Evolutionary conservation across 2,888 invertebrate genomes (phyloP).

Genomic region (Diogma glabrata): DNA sequence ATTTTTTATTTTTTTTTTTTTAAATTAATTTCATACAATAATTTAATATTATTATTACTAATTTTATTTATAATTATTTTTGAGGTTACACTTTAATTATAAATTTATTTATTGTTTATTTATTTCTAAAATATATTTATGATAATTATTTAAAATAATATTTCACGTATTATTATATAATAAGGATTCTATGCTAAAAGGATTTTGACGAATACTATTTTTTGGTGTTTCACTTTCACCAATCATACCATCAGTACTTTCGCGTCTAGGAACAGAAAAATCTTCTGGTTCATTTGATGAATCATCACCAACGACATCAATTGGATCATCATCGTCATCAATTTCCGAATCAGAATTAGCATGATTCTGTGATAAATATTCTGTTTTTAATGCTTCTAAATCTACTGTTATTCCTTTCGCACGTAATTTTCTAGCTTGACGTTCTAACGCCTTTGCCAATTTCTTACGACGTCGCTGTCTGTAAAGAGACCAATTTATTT

Average conservation of each 20-base stretch:
- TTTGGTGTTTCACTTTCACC: conserved; percentile 43
- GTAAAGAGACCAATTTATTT: conserved; percentile 19
- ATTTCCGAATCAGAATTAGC: conserved; percentile 50
- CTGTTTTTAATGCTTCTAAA: conserved; percentile 69
- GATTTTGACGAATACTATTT: conserved; percentile 53
- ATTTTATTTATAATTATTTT: conserved; percentile 8
- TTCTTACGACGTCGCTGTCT: conserved; percentile 83
- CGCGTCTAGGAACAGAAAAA: conserved; percentile 40
- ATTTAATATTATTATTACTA: no score
- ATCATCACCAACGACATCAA: conserved; percentile 72
- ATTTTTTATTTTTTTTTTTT: background rate
- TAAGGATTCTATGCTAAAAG: conserved; percentile 82
- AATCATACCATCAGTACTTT: conserved; percentile 16
- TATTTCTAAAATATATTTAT: background rate
- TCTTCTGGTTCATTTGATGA: conserved; percentile 61
- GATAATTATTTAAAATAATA: conserved; percentile 8
- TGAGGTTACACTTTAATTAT: conserved; percentile 6
- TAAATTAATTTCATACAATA: no score
- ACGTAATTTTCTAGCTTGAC: conserved; percentile 84
- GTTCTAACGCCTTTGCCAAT: conserved; percentile 79
- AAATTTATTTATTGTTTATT: conserved; percentile 2
- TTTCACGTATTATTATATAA: conserved; percentile 45
- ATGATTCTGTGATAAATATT: conserved; percentile 71
- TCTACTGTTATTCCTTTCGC: conserved; percentile 86
- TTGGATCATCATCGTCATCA: conserved; percentile 60